Evolutionary conservation across 2,888 invertebrate species (phyloP).

Genomic region (Lepidochrysops patricia): DNA sequence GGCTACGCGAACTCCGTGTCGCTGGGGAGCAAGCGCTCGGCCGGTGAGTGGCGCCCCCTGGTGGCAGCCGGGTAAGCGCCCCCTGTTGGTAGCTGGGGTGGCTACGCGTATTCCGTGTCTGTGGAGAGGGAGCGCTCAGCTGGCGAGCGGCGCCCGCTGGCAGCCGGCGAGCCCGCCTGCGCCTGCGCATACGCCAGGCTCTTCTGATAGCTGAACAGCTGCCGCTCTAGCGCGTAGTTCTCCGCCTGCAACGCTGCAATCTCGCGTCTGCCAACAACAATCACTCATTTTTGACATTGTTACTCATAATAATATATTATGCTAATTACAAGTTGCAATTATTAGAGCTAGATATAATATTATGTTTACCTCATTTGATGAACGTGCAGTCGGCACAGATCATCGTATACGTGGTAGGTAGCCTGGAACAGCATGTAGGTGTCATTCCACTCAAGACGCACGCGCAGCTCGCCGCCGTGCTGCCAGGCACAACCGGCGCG

Average conservation of each 20-base stretch:
- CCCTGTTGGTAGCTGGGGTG: constrained; percentile 28
- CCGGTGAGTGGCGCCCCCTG: constrained; percentile 67
- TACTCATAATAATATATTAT: background rate
- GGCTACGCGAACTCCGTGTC: constrained; percentile 83
- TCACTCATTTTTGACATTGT: background rate
- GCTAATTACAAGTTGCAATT: background rate
- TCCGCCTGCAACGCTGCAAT: constrained; percentile 87
- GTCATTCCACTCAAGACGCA: constrained; percentile 88
- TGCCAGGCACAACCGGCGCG: constrained; percentile 80
- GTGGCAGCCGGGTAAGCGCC: constrained; percentile 64
- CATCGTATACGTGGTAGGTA: constrained; percentile 88
- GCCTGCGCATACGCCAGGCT: constrained; percentile 83
- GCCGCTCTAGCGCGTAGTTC: constrained; percentile 86
- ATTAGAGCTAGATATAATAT: background rate
- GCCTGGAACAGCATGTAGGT: constrained; percentile 86
- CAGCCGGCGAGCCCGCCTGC: constrained; percentile 68
- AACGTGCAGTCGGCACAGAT: constrained; percentile 84
- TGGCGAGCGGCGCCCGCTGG: constrained; percentile 66
- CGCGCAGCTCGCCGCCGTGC: constrained; percentile 81
- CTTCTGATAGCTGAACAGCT: constrained; percentile 88
- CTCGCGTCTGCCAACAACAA: constrained; percentile 77
- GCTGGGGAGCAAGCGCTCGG: constrained; percentile 77
- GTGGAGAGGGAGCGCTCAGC: constrained; percentile 78
- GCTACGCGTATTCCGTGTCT: constrained; percentile 83
- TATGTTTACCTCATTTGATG: constrained; percentile 83